phyloP scores from a whole-genome alignment of 2,888 invertebrate species.

The Xiphydria camelus region DNA sequence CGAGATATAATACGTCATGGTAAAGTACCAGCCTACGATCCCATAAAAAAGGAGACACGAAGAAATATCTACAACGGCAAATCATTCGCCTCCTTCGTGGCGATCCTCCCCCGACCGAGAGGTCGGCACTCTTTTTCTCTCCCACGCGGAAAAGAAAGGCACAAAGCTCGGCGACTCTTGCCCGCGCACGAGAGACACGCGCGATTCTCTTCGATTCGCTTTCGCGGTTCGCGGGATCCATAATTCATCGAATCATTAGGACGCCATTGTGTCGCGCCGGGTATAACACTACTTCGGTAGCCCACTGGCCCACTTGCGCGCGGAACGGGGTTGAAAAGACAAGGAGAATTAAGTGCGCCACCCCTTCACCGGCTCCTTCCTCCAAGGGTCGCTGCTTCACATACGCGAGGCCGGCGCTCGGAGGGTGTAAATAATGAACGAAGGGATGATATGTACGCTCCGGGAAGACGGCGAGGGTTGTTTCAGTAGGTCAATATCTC shows the following conservation, averaged over 20 bases:
- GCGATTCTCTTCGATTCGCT: no score
- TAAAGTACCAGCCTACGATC: no score
- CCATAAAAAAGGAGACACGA: no score
- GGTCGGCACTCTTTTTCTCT: no score
- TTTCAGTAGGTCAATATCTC: slow-evolving; percentile 47
- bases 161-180: no score
- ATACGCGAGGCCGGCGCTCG: slow-evolving; percentile 23
- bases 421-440: slow-evolving; percentile 52
- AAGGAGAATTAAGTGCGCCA: slow-evolving; percentile 37
- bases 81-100: no score
- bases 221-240: slow-evolving; percentile 14
- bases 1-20: no score
- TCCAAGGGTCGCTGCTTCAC: slow-evolving; percentile 35
- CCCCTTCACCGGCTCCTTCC: slow-evolving; percentile 8
- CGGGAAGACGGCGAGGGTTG: slow-evolving; percentile 30
- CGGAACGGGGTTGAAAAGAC: slow-evolving; percentile 33
- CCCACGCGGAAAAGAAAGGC: no score
- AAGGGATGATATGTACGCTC: slow-evolving; percentile 38
- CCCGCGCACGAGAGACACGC: no score
- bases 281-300: slow-evolving; percentile 24
- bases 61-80: no score
- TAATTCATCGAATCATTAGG: slow-evolving; percentile 30
- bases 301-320: slow-evolving; percentile 48
- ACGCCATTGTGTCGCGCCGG: slow-evolving; percentile 3
- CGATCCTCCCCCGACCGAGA: no score